Base-by-base conservation (phyloP, 2,888 invertebrate species). In the Phengaris arion region DNA sequence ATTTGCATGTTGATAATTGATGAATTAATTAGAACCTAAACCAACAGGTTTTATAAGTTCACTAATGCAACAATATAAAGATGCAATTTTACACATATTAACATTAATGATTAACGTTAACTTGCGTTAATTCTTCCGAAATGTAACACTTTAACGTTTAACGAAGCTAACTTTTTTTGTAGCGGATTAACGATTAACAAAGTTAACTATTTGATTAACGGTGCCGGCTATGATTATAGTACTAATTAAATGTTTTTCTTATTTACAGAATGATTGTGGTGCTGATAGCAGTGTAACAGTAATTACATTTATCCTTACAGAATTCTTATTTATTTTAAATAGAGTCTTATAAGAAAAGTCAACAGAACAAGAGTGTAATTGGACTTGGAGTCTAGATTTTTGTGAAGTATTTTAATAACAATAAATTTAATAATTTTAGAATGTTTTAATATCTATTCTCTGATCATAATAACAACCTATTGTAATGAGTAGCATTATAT, bases 241-340 rank as follows among this genome's bases (percentile, higher is more conserved):
- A 35, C 35, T 64, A 64, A 64, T 10, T 64, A 35, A 5, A 59
- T 2, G 35, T 68, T 78, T 75, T 78, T 81, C 83, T 84, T 85
- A 81, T 52, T 93, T 93, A 79, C 93, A 93, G 93, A 85, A 93
- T 93, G 93, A 93, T 93, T 80, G 91, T 92, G 79, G 93, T 93
- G 81, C 82, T 93, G 80, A 93, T 93, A 78, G 93, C 93, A 35
- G 92, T 89, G 78, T 93, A 86, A 89, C 78, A 76, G 79, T 77
- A 79, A 79, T 82, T 70, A 48, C 35, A 70, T 72, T 72, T 72
- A 68, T 51, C 81, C 84, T 79, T 81, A 83, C 77, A 86, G 87
- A 90, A 86, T 88, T 82, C 82, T 88, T 85, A 86, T 87, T 86
- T 87, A 87, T 86, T 87, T 81, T 83, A 59, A 59, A 59, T 86